Evolutionary conservation across 2,797 vertebrate species (phyloP).

Genomic region (Paguma larvata): DNA sequence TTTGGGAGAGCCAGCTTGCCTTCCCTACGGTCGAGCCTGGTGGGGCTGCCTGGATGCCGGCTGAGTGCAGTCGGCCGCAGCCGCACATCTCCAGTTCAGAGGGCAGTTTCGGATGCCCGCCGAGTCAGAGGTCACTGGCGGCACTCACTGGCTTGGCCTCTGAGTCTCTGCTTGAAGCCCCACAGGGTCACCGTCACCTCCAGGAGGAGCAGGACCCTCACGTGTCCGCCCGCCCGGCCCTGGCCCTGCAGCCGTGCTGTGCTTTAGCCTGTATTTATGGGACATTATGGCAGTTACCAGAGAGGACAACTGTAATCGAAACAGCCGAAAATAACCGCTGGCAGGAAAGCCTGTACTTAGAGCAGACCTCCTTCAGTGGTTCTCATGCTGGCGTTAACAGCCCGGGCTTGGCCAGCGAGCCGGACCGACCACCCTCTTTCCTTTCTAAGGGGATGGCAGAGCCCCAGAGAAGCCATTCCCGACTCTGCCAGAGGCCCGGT

Average conservation of each 20-base stretch:
- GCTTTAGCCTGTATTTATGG: slow-evolving; percentile 80
- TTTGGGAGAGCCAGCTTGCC: not conserved
- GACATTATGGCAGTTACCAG: slow-evolving; percentile 76
- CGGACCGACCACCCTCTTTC: slow-evolving; percentile 29
- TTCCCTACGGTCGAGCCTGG: rapidly evolving
- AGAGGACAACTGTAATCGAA: slow-evolving; percentile 93
- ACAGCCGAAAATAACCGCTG: slow-evolving; percentile 91
- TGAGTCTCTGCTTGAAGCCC: not conserved
- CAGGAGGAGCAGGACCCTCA: not conserved
- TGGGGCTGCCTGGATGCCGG: not conserved
- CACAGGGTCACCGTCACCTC: not conserved
- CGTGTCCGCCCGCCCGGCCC: slow-evolving; percentile 65
- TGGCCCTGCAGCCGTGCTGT: slow-evolving; percentile 64
- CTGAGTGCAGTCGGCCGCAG: not conserved
- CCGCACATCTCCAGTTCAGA: rapidly evolving
- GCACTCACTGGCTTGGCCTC: not conserved
- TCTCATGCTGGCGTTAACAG: slow-evolving; percentile 78
- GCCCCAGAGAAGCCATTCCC: not conserved
- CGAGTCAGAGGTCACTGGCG: not conserved
- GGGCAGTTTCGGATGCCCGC: not conserved
- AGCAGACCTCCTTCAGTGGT: slow-evolving; percentile 82
- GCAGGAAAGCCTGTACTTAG: slow-evolving; percentile 86
- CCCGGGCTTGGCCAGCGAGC: slow-evolving; percentile 47
- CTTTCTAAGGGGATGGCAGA: not conserved
- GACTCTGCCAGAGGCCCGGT: not conserved